A percentile compares a stretch with the other conserved stretches of the same genome.
phyloP scores from a whole-genome alignment of 2,113 vertebrate genomes.

The Argyrosomus japonicus region DNA sequence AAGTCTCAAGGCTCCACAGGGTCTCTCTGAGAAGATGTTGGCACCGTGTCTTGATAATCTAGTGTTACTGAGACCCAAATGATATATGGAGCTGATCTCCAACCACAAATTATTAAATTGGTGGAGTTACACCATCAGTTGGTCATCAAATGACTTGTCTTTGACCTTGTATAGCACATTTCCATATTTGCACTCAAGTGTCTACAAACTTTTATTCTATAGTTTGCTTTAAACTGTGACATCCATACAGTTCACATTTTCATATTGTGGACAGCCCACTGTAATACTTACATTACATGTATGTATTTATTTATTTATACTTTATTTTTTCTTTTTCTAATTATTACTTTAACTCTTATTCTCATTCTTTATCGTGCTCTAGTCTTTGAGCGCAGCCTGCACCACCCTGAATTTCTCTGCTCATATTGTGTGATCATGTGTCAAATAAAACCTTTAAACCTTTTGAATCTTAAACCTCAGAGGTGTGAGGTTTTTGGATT shows the following conservation, averaged over 20 bases:
- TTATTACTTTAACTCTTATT: background rate
- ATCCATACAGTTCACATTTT: background rate
- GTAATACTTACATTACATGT: background rate
- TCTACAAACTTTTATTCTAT: background rate
- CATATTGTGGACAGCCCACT: background rate
- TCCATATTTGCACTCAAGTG: background rate
- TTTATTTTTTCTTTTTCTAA: background rate
- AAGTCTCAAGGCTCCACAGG: constrained; percentile 13
- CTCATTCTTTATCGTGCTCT: background rate
- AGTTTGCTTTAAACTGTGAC: background rate
- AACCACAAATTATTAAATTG: background rate
- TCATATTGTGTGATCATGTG: background rate
- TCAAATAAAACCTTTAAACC: background rate
- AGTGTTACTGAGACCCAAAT: background rate
- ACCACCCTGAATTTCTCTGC: background rate
- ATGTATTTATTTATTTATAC: background rate
- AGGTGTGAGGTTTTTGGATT: background rate
- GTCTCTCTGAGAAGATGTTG: background rate
- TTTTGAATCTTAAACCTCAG: background rate
- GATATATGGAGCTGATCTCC: background rate
- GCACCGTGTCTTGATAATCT: background rate
- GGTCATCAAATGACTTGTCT: background rate
- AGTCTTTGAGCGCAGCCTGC: background rate
- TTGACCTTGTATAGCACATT: background rate
- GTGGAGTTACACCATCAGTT: background rate